Evolutionary conservation across 2,888 invertebrate genomes (phyloP).

Genomic region (Bugula neritina): DNA sequence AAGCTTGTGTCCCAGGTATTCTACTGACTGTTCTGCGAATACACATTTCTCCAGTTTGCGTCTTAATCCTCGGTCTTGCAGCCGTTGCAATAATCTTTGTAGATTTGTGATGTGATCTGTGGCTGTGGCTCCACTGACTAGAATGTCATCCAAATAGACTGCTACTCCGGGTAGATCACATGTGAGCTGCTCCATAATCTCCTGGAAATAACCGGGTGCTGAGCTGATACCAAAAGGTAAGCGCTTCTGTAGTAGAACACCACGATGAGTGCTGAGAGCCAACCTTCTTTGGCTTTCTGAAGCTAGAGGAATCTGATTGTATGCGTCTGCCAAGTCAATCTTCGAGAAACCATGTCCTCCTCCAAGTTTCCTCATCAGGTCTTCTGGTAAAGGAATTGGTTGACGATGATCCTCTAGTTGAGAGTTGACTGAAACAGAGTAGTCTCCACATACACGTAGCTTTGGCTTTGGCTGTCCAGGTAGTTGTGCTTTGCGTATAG

Average conservation of each 20-base stretch:
- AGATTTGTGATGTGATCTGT: conserved; percentile 33
- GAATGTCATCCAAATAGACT: conserved; percentile 36
- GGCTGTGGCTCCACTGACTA: conserved; percentile 32
- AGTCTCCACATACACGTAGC: conserved; percentile 32
- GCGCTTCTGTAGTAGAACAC: conserved; percentile 34
- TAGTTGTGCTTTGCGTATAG: conserved; percentile 29
- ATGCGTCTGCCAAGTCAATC: conserved; percentile 36
- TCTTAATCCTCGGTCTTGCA: conserved; percentile 29
- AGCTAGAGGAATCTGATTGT: conserved; percentile 30
- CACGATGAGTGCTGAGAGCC: conserved; percentile 31
- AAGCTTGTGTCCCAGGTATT: conserved; percentile 27
- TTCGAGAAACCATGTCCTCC: conserved; percentile 31
- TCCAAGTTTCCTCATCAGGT: conserved; percentile 29
- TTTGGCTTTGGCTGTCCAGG: background rate
- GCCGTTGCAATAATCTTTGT: conserved; percentile 30
- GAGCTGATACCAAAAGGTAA: conserved; percentile 35
- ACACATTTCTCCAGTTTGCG: conserved; percentile 27
- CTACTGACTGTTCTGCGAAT: conserved; percentile 27
- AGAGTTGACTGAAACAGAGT: conserved; percentile 31
- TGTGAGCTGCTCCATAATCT: conserved; percentile 35
- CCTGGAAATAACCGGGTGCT: conserved; percentile 34
- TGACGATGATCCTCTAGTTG: conserved; percentile 30
- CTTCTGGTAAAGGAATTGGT: conserved; percentile 32
- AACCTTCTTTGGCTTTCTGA: conserved; percentile 30
- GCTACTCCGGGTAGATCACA: conserved; percentile 33